Evolutionary conservation across 2,888 invertebrate genomes (phyloP).

Genomic region (Galerucella nymphaeae): DNA sequence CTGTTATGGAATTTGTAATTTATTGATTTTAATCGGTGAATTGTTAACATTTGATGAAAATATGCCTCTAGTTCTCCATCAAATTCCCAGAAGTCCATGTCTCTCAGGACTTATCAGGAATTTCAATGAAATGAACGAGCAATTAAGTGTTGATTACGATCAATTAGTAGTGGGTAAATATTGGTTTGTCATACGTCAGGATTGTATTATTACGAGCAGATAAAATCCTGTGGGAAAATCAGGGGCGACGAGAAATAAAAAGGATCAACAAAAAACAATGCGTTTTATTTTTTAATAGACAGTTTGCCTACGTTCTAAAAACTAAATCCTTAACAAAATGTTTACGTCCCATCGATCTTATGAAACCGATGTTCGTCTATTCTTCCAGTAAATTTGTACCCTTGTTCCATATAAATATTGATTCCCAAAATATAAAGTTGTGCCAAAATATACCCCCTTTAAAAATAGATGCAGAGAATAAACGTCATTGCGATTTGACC

Average conservation of each 20-base stretch:
- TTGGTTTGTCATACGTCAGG: not conserved
- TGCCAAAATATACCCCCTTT: not conserved
- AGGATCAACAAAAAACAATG: no score
- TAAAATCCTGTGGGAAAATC: not conserved
- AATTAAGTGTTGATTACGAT: not conserved
- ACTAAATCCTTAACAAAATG: no score
- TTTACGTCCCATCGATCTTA: no score
- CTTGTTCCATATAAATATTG: not conserved
- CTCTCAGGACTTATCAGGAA: not conserved
- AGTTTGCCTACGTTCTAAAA: no score
- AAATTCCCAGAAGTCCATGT: not conserved
- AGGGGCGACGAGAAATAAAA: not conserved
- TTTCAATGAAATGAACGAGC: not conserved
- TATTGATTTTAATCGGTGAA: no score
- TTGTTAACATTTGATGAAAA: no score
- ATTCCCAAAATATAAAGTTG: not conserved
- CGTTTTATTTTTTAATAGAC: no score
- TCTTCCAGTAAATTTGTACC: not conserved
- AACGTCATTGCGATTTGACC: conserved; percentile 3
- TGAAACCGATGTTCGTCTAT: no score
- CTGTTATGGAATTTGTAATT: no score
- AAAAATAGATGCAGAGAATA: conserved; percentile 1
- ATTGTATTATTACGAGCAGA: not conserved
- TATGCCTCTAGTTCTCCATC: not conserved
- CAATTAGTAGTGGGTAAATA: not conserved